Evolutionary conservation across 2,113 vertebrate genomes (phyloP), one percentile per base, ranked within the genome.

Genomic region (Pogona vitticeps): DNA sequence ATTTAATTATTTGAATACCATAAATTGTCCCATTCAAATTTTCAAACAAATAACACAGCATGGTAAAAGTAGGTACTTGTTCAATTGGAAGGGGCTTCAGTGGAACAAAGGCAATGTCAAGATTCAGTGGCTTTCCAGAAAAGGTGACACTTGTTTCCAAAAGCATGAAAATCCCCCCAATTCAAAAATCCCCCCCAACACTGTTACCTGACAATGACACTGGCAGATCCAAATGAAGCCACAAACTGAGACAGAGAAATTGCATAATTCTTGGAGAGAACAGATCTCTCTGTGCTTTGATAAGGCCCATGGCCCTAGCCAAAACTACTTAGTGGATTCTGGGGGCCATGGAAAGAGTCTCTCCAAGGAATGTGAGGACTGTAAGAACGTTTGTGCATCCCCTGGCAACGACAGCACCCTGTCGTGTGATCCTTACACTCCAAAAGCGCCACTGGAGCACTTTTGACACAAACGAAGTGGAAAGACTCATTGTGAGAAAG

Each of bases 71-170:
- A 73, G 31, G 63, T 63, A 31, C 10, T 13, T 21, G 63, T 85
- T 90, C 88, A 81, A 84, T 18, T 73, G 61, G 63, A 23, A 79
- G 40, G 20, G 28, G 12, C 56, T 85, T 76, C 40, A 67, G 26
- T 33, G 31, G 68, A 3, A 46, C 31, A 77, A 68, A 38, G 23
- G 17, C 20, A 36, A 13, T 31, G 23, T 56, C n/a, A 78, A 56
- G 13, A 85, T 68, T 21, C 61, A 56, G 9, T 2, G 15, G 21
- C 9, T 20, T 78, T 31, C 63, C 46, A 68, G 12, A 56, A 65
- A 36, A 52, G 7, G 9, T 31, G 38, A 42, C 52, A 56, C 9
- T 18, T 70, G 18, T 7, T 68, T 36, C n/a, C 4, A 20, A 40
- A 63, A 84, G n/a, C 52, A 58, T 67, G 28, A 18, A 20, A n/a